A percentile compares a stretch with the other conserved stretches of the same genome.
These are phyloP conservation scores for Athetis lepigone DNA, from an alignment of 2,888 invertebrate genomes.

Conservation along the genomic window DNA sequence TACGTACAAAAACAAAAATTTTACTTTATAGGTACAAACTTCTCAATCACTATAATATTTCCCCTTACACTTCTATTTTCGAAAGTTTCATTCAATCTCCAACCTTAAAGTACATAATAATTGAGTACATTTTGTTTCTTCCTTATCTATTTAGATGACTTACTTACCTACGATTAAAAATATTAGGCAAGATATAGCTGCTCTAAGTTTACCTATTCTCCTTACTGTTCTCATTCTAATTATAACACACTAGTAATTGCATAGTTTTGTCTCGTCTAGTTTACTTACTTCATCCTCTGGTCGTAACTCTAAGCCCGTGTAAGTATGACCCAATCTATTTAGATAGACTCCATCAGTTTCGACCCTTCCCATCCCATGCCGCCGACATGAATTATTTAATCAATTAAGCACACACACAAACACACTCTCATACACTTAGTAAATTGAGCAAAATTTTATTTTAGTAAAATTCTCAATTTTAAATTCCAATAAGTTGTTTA, in stretches of 20 bases:
- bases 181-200: conserved; percentile 54
- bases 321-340: conserved; percentile 1
- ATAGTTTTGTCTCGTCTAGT: conserved; percentile 31
- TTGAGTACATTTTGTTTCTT: conserved; percentile 27
- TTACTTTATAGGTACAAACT: neutral
- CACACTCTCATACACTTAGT: conserved; percentile 44
- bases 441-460: conserved; percentile 64
- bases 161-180: conserved; percentile 55
- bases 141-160: conserved; percentile 35
- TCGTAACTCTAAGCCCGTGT: neutral
- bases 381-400: conserved; percentile 44
- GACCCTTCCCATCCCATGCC: conserved; percentile 13
- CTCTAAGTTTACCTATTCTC: conserved; percentile 43
- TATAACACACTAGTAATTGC: conserved; percentile 44
- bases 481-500: conserved; percentile 56
- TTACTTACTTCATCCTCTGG: conserved; percentile 12
- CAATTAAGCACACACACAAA: conserved; percentile 59
- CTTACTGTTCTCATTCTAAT: conserved; percentile 27
- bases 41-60: conserved; percentile 5
- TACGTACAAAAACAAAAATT: neutral
- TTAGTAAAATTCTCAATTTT: conserved; percentile 61
- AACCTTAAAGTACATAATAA: conserved; percentile 15
- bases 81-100: conserved; percentile 6
- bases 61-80: neutral
- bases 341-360: conserved; percentile 3